Evolutionary conservation across 1,140 invertebrate genomes (phyloP), one percentile per base, ranked within the genome.

Genomic region (Neodiprion virginianus): DNA sequence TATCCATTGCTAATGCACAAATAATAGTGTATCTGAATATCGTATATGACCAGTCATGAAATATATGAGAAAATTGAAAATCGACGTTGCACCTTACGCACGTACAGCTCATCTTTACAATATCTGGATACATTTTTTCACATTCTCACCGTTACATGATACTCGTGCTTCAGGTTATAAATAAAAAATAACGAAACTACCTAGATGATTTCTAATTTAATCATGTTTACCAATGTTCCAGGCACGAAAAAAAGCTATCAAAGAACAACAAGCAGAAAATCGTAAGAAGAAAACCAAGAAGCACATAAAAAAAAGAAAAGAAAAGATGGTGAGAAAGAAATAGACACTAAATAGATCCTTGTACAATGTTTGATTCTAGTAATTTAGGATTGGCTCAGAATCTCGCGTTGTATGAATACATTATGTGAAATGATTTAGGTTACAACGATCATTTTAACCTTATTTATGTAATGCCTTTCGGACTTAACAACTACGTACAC

Each of bases 261-360:
- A 96, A 86, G 95, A 97, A 72, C 93, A 94, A 70, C 93, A 98
- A 84, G 94, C 96, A 17, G 97, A 98, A 80, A 98, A 97, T 84
- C 90, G 98, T 68, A 96, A 98, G 91, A 90, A 88, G 0, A 99
- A 99, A 91, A 91, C 97, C 1, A 98, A 98, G 78, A 99, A 99
- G 88, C 96, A 99, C 88, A 88, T 99, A 0, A 99, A 99, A 83
- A 99, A 99, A 83, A 90, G 94, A 80, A 94, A 95, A 86, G 93
- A 96, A 81, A 96, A 94, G 84, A 83, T 89, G 5, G 79, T 75
- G 4, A 79, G 72, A 71, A 89, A 89, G 70, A 89, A 89, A 74
- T 78, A 76, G 75, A 67, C 23, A 48, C 49, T 61, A 40, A 67
- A 14, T 71, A 17, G 48, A 61, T 61, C n/a, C n/a, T 14, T 61